phyloP scores from a whole-genome alignment of 2,797 vertebrate genomes.

The Clarias platycephalus region DNA sequence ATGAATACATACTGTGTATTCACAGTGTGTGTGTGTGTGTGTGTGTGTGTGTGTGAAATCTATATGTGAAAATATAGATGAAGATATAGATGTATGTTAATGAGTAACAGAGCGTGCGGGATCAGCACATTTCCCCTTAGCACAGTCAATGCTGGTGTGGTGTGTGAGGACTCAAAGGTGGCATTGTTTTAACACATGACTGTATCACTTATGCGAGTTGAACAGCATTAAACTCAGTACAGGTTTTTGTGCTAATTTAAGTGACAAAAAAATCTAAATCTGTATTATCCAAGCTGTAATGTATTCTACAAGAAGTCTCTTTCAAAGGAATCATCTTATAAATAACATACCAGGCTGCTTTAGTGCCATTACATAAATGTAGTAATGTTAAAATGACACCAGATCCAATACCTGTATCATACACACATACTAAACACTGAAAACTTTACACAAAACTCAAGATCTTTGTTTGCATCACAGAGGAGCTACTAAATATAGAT shows the following conservation, averaged over 20 bases:
- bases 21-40: not conserved
- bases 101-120: constrained; percentile 71
- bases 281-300: not conserved
- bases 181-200: constrained; percentile 66
- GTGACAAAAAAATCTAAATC: not conserved
- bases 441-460: constrained; percentile 4
- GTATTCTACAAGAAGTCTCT: not conserved
- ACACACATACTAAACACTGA: constrained; percentile 2
- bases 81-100: constrained; percentile 68
- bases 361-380: not conserved
- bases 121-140: constrained; percentile 77
- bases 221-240: no score
- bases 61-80: not conserved
- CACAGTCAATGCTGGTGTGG: constrained; percentile 68
- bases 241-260: not conserved
- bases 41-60: not conserved
- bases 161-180: constrained; percentile 64
- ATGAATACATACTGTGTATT: not conserved
- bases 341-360: not conserved
- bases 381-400: not conserved
- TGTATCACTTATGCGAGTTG: constrained; percentile 23
- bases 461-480: constrained; percentile 8
- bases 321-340: not conserved
- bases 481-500: not conserved
- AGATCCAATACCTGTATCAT: not conserved